Percentiles rank a stretch among this genome's conserved stretches.
Evolutionary conservation across 2,797 vertebrate species (phyloP).

Genomic region (Eidolon dupreanum): DNA sequence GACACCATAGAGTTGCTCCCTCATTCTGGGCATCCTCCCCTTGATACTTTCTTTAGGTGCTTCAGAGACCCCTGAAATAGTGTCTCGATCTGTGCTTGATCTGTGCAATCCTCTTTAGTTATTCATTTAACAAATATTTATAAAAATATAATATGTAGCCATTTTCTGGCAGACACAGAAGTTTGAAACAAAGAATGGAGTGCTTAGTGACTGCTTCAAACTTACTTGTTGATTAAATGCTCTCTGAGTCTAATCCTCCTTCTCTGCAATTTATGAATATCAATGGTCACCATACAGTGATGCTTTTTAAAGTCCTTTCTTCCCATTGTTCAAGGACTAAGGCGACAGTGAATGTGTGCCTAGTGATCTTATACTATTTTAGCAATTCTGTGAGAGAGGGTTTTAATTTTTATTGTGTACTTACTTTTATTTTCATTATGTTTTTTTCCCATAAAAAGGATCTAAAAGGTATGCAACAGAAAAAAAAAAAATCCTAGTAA

Average conservation of each 20-base stretch:
- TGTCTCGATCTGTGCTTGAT: not conserved
- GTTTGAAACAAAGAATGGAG: not conserved
- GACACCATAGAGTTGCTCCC: not conserved
- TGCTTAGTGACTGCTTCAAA: not conserved
- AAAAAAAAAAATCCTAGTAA: not conserved
- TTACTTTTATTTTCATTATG: not conserved
- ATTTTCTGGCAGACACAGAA: not conserved
- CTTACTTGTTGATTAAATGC: not conserved
- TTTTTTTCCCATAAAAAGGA: not conserved
- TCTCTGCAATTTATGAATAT: not conserved
- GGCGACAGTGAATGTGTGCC: not conserved
- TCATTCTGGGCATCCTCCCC: not conserved
- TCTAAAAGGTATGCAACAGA: not conserved
- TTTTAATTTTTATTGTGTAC: constrained; percentile 8
- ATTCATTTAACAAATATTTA: not conserved
- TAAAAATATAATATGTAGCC: not conserved
- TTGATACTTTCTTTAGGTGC: not conserved
- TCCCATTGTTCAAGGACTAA: not conserved
- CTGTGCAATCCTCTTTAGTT: not conserved
- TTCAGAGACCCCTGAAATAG: not conserved
- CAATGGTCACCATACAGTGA: not conserved
- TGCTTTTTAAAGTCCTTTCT: not conserved
- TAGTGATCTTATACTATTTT: not conserved
- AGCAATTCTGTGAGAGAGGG: not conserved
- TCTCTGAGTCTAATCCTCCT: not conserved